phyloP scores from a whole-genome alignment of 2,888 invertebrate species.

The Lydus trimaculatus region DNA sequence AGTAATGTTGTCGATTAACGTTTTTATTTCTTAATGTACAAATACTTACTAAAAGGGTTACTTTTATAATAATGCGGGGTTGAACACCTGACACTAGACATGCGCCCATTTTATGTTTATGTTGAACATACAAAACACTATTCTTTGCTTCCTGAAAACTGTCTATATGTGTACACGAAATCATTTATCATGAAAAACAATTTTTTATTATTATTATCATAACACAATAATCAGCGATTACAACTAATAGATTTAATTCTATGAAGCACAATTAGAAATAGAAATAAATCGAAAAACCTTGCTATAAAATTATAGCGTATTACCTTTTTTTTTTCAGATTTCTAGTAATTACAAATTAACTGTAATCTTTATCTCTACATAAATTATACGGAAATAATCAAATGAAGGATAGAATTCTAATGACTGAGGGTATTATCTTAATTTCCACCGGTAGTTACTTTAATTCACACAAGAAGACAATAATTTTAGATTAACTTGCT shows the following conservation, averaged over 20 bases:
- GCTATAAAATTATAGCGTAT: too few species aligned
- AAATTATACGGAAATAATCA: neutral
- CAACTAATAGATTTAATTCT: too few species aligned
- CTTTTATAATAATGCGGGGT: slow-evolving; percentile 36
- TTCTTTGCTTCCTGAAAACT: neutral
- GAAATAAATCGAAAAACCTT: neutral
- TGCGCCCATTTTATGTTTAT: slow-evolving; percentile 41
- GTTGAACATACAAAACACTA: slow-evolving; percentile 19
- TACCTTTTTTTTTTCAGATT: neutral
- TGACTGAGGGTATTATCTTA: neutral
- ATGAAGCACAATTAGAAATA: too few species aligned
- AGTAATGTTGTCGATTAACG: neutral
- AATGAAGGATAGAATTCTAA: neutral
- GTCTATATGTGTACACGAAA: neutral
- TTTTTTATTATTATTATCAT: too few species aligned
- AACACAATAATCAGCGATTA: too few species aligned
- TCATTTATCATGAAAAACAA: neutral
- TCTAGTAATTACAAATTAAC: neutral
- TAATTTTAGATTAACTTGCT: too few species aligned
- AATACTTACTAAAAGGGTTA: slow-evolving; percentile 34
- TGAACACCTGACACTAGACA: slow-evolving; percentile 32
- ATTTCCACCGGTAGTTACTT: too few species aligned
- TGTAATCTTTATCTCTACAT: neutral
- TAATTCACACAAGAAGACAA: too few species aligned
- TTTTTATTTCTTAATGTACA: slow-evolving; percentile 29